A percentile compares a stretch with the other conserved stretches of the same genome.
These are phyloP conservation scores for Psittacula derbiana DNA, from an alignment of 2,797 vertebrate species.

Conservation along the genomic window DNA sequence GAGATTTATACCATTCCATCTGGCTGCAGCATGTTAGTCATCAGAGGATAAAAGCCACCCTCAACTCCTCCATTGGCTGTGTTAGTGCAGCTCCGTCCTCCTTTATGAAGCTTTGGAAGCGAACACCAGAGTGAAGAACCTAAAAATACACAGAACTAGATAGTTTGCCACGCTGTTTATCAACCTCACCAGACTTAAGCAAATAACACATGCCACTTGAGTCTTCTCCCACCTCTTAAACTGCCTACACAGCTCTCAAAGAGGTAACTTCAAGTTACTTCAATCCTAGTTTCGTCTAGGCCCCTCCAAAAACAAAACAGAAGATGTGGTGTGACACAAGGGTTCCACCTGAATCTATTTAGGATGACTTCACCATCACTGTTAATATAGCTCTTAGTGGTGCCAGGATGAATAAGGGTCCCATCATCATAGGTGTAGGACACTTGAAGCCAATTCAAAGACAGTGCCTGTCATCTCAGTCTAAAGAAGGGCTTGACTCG, in stretches of 20 bases:
- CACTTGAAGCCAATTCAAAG: neutral
- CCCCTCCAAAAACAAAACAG: neutral
- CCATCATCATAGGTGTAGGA: fast-evolving
- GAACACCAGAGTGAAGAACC: neutral
- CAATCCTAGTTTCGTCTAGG: neutral
- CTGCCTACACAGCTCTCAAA: neutral
- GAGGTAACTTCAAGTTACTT: neutral
- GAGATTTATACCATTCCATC: slow-evolving; percentile 23
- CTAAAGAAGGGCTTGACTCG: neutral
- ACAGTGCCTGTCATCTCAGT: neutral
- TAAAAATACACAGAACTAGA: neutral
- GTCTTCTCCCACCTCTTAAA: neutral
- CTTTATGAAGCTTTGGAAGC: neutral
- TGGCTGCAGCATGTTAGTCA: neutral
- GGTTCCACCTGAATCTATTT: neutral
- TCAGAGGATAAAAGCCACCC: neutral
- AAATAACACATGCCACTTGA: neutral
- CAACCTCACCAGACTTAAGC: fast-evolving
- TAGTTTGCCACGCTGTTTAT: fast-evolving
- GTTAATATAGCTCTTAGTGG: neutral
- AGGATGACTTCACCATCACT: neutral
- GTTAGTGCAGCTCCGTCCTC: neutral
- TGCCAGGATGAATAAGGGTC: neutral
- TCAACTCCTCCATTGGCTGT: neutral
- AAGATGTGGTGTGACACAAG: neutral